Evolutionary conservation across 2,888 invertebrate genomes (phyloP).

Genomic region (Troides aeacus): DNA sequence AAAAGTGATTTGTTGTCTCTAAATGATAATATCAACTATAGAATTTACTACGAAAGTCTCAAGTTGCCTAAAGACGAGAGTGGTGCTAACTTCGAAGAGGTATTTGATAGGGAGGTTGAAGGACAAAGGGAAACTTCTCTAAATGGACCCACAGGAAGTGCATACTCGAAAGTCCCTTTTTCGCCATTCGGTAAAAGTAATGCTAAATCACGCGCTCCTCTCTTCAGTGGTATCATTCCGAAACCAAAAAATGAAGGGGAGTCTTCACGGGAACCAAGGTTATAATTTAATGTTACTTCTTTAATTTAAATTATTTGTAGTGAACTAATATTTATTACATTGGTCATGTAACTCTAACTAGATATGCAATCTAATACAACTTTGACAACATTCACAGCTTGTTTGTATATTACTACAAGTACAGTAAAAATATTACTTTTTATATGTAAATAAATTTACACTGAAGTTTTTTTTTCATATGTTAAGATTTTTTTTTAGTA

Average conservation of each 20-base stretch:
- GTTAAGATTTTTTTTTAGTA: too few species aligned
- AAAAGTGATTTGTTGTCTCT: constrained; percentile 78
- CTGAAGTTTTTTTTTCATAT: too few species aligned
- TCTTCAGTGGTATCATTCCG: constrained; percentile 65
- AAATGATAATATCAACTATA: constrained; percentile 76
- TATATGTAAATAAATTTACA: too few species aligned
- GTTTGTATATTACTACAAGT: too few species aligned
- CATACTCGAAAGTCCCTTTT: constrained; percentile 58
- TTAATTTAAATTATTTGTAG: not conserved
- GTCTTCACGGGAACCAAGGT: constrained; percentile 64
- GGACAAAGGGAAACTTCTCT: constrained; percentile 68
- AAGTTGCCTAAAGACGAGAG: constrained; percentile 53
- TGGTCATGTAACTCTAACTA: too few species aligned
- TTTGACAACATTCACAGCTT: too few species aligned
- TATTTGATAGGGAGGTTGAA: constrained; percentile 53
- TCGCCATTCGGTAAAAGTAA: constrained; percentile 64
- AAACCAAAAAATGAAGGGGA: constrained; percentile 59
- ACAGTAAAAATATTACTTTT: too few species aligned
- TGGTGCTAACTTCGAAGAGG: constrained; percentile 52
- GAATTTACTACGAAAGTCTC: constrained; percentile 70
- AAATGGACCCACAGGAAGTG: constrained; percentile 57
- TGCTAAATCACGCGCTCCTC: constrained; percentile 49
- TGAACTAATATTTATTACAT: too few species aligned
- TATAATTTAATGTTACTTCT: constrained; percentile 14
- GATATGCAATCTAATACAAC: too few species aligned